Evolutionary conservation across 1,140 invertebrate species (phyloP).

Genomic region (Drosophila setifemur): DNA sequence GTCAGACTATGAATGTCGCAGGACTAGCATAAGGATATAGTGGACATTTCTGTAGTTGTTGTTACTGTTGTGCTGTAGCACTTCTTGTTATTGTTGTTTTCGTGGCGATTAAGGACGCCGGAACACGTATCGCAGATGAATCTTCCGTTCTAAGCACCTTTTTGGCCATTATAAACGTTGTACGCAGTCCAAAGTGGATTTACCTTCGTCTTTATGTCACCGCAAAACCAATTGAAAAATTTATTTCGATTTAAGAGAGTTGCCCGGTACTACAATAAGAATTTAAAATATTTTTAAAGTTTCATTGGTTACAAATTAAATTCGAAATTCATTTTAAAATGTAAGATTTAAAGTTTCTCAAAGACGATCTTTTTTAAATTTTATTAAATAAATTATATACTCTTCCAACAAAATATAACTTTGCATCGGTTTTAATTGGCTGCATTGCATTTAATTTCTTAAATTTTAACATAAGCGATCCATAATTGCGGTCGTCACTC

Average conservation of each 20-base stretch:
- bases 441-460: neutral
- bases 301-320: no score
- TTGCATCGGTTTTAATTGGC: no score
- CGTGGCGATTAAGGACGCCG: constrained; percentile 63
- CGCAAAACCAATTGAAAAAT: constrained; percentile 1
- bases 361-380: no score
- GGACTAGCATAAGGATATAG: constrained; percentile 60
- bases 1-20: constrained; percentile 76
- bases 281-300: neutral
- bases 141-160: constrained; percentile 49
- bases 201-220: constrained; percentile 39
- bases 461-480: constrained; percentile 45
- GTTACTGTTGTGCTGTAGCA: constrained; percentile 29
- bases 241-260: neutral
- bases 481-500: constrained; percentile 59
- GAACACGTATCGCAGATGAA: constrained; percentile 43
- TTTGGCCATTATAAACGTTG: constrained; percentile 69
- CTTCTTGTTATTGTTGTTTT: constrained; percentile 43
- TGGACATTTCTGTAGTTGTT: constrained; percentile 40
- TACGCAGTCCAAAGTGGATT: constrained; percentile 45
- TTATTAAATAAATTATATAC: no score
- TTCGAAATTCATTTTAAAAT: no score
- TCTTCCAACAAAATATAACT: no score
- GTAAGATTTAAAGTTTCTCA: no score
- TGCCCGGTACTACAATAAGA: neutral